Percentiles rank a stretch among this genome's conserved stretches.
Evolutionary conservation across 2,113 vertebrate species (phyloP).

Genomic region (Vulpes vulpes): DNA sequence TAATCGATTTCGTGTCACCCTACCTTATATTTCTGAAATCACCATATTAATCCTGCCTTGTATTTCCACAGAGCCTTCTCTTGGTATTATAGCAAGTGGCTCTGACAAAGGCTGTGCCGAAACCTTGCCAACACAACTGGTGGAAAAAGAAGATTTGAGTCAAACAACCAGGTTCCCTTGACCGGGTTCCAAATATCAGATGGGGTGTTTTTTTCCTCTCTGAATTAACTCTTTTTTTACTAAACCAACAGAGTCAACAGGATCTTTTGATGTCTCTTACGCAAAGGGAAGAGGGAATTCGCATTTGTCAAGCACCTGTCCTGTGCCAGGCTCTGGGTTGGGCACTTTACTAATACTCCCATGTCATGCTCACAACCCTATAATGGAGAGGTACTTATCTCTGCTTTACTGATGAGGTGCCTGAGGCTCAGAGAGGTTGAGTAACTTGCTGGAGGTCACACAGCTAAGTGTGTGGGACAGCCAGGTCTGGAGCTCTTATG

Average conservation of each 20-base stretch:
- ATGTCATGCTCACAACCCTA: background rate
- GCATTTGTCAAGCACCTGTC: background rate
- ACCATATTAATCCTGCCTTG: background rate
- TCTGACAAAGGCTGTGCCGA: background rate
- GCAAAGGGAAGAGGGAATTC: background rate
- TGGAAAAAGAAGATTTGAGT: background rate
- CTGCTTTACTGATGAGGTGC: background rate
- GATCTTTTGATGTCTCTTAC: slow-evolving; percentile 26
- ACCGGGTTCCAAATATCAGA: slow-evolving; percentile 53
- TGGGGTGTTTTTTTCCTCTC: background rate
- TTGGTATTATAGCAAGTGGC: background rate
- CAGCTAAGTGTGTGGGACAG: background rate
- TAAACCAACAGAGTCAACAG: background rate
- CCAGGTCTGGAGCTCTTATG: background rate
- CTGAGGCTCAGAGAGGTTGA: slow-evolving; percentile 4
- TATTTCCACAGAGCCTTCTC: background rate
- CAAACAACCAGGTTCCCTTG: slow-evolving; percentile 32
- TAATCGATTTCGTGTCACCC: background rate
- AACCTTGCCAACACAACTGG: background rate
- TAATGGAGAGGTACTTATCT: background rate
- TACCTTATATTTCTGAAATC: slow-evolving; percentile 48
- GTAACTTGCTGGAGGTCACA: background rate
- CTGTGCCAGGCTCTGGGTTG: background rate
- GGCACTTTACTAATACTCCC: background rate
- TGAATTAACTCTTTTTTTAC: slow-evolving; percentile 53